Evolutionary conservation across 2,888 invertebrate genomes (phyloP).

Genomic region (Parnassius orleans): DNA sequence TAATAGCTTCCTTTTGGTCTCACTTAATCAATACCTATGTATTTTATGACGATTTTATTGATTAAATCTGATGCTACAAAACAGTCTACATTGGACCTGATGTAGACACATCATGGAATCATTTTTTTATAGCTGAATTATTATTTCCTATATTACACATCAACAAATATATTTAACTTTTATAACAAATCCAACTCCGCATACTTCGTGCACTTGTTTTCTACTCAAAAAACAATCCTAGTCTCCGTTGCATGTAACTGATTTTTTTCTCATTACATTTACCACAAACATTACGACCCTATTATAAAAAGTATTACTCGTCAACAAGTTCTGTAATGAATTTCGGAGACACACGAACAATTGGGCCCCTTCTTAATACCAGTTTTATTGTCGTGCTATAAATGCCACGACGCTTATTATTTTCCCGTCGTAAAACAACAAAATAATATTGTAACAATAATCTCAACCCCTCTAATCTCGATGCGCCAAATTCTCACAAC

Average conservation of each 20-base stretch:
- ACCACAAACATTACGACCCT: slow-evolving; percentile 3
- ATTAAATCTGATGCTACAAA: too few species aligned
- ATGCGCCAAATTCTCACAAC: slow-evolving; percentile 54
- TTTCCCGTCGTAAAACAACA: slow-evolving; percentile 76
- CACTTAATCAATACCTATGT: too few species aligned
- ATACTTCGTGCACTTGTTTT: slow-evolving; percentile 2
- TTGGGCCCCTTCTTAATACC: slow-evolving; percentile 49
- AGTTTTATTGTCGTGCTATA: slow-evolving; percentile 67
- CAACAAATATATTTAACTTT: too few species aligned
- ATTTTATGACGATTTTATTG: too few species aligned
- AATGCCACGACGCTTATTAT: slow-evolving; percentile 69
- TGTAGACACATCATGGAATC: too few species aligned
- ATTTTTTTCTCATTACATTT: not conserved
- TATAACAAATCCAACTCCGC: too few species aligned
- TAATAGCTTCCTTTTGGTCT: too few species aligned
- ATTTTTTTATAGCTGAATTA: too few species aligned
- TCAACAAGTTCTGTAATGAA: slow-evolving; percentile 35
- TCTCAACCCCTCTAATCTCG: slow-evolving; percentile 62
- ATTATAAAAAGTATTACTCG: slow-evolving; percentile 29
- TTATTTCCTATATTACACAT: too few species aligned
- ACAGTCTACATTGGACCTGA: too few species aligned
- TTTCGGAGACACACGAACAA: slow-evolving; percentile 41
- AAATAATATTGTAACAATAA: slow-evolving; percentile 73
- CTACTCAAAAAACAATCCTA: not conserved
- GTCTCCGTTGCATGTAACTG: too few species aligned